Base-by-base conservation (phyloP, 2,113 vertebrate species). In the Mus pahari region DNA sequence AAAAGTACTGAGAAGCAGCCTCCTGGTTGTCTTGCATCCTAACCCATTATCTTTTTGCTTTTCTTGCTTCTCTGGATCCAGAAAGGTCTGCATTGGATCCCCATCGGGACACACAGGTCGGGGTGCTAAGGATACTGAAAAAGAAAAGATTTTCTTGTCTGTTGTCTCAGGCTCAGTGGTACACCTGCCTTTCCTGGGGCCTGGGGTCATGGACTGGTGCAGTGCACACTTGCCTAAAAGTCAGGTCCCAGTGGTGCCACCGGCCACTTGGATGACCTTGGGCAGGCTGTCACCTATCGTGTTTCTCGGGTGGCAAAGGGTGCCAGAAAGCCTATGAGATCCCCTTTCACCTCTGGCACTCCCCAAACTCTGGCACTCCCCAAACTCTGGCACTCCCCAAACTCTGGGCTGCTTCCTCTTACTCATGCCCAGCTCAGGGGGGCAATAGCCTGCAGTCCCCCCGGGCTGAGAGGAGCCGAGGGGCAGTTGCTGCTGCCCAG, bases 131-230 rank as follows among this genome's bases (percentile, higher is more conserved):
- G 45, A 96, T 16, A 86, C 33, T 62, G 36, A 53, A 39, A 26
- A 42, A 17, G 73, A 31, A 68, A 68, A 31, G 50, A 48, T 48
- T 9, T 20, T 7, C 0, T 1, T 50, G 48, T 62, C 17, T 3
- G 17, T 17, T 62, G 20, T 66, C 19, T 45, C 8, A 8, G 70
- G 60, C 48, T 7, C 1, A 2, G 19, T 3, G 75, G 45, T 4
- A 1, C 74, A 2, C 14, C 39, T 31, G 14, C 19, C 45, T 31
- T 48, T 7, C 31, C 24, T 7, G 5, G 0, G 0, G 5, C 31
- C n/a, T 48, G 45, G 45, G 1, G 31, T 31, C 0, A 0, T 3
- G 7, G 28, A 33, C 64, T 50, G 5, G 2, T 3, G 33, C 8
- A 66, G 8, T 87, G 87, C 39, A 2, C 0, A 2, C 11, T 20